phyloP scores from a whole-genome alignment of 2,113 vertebrate genomes.

The Acanthisitta chloris region DNA sequence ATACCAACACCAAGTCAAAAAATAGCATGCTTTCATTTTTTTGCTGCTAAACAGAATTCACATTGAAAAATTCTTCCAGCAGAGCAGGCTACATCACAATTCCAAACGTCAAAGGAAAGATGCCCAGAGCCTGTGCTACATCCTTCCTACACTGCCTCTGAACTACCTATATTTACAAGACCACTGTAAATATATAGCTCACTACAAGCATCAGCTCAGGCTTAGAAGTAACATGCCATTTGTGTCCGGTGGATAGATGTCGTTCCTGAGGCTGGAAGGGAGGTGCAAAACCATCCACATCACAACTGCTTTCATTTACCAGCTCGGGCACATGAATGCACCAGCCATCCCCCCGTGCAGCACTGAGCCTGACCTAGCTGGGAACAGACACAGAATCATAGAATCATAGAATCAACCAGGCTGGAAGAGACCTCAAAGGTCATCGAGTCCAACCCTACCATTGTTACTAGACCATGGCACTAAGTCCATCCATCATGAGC shows the following conservation, averaged over 20 bases:
- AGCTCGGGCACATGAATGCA: not conserved
- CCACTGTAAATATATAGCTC: not conserved
- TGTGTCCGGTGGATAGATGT: not conserved
- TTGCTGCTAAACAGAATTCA: not conserved
- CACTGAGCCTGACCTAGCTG: not conserved
- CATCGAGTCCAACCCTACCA: too few species aligned
- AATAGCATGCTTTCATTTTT: not conserved
- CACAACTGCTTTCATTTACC: not conserved
- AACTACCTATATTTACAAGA: not conserved
- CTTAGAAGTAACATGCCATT: not conserved
- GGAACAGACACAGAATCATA: too few species aligned
- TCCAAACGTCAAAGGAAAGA: not conserved
- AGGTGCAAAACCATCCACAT: not conserved
- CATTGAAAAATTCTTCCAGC: not conserved
- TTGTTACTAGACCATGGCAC: too few species aligned
- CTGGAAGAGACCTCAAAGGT: too few species aligned
- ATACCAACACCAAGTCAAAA: not conserved
- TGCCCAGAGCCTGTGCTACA: not conserved
- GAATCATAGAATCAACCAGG: too few species aligned
- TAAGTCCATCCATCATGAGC: accelerated
- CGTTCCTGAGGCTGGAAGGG: not conserved
- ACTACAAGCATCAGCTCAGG: not conserved
- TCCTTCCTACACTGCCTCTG: not conserved
- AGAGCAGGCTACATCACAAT: not conserved
- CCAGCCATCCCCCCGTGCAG: not conserved